A percentile compares a stretch with the other conserved stretches of the same genome.
Conservation (phyloP, 2,888 invertebrate species). For the Mantis religiosa region DNA sequence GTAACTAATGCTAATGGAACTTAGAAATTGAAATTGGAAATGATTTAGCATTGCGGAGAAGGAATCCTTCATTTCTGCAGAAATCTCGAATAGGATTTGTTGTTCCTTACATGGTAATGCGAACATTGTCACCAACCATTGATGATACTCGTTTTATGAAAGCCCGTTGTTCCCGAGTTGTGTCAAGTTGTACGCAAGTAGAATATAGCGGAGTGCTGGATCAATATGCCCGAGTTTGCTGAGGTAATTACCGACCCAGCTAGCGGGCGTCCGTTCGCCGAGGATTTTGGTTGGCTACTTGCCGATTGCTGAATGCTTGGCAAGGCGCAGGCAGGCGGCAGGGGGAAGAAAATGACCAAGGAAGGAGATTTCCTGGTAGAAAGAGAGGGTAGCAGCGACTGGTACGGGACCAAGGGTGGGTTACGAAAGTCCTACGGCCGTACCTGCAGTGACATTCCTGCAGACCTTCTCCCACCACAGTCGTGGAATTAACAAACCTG, state of each 20-base stretch:
- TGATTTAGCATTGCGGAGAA: too few species aligned
- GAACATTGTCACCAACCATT: too few species aligned
- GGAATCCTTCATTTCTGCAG: too few species aligned
- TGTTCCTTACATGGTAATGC: too few species aligned
- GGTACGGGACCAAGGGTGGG: not conserved
- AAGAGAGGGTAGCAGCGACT: not conserved
- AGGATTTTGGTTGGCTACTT: constrained; percentile 24
- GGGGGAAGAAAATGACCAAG: constrained; percentile 24
- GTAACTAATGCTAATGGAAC: too few species aligned
- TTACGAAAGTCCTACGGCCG: not conserved
- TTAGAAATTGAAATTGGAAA: too few species aligned
- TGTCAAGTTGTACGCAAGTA: constrained; percentile 5
- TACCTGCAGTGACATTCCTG: constrained; percentile 4
- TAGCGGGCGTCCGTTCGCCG: constrained; percentile 15
- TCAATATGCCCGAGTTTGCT: constrained; percentile 21
- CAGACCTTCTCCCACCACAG: not conserved
- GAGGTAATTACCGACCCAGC: constrained; percentile 21
- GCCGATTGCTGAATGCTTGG: constrained; percentile 15
- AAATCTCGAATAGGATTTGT: too few species aligned
- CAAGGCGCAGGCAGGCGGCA: constrained; percentile 4
- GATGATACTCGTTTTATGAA: not conserved
- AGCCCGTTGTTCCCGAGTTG: not conserved
- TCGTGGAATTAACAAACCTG: not conserved
- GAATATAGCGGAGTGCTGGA: constrained; percentile 13
- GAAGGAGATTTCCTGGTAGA: constrained; percentile 7